phyloP scores from a whole-genome alignment of 1,140 invertebrate genomes.

The Campoletis sonorensis region DNA sequence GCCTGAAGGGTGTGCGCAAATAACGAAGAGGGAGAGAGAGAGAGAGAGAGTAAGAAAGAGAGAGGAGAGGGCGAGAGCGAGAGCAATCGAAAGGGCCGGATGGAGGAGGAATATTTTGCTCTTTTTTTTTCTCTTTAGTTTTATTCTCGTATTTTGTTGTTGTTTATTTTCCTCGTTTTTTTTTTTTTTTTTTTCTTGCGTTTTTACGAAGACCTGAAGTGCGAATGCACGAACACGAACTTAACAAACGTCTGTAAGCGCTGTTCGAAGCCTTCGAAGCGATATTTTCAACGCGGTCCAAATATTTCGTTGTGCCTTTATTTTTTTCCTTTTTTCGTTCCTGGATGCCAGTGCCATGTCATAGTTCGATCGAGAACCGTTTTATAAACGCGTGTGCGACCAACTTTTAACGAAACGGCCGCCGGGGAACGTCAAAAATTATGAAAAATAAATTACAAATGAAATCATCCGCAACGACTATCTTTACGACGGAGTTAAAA shows the following conservation, averaged over 20 bases:
- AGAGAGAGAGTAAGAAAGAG: too few species aligned
- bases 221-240: background rate
- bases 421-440: background rate
- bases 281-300: background rate
- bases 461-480: background rate
- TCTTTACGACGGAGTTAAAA: too few species aligned
- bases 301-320: background rate
- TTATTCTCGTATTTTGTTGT: background rate
- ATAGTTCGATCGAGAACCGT: background rate
- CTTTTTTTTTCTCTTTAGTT: background rate
- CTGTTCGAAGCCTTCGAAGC: background rate
- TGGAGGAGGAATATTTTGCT: background rate
- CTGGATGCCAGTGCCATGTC: constrained; percentile 9
- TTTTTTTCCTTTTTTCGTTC: background rate
- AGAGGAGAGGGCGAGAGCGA: too few species aligned
- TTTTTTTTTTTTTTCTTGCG: background rate
- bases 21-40: background rate
- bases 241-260: background rate
- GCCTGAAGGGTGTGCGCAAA: constrained; percentile 7
- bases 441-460: constrained; percentile 22
- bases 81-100: background rate
- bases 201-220: background rate
- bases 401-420: background rate
- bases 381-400: background rate
- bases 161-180: background rate